Percentiles rank a stretch among this genome's conserved stretches.
Evolutionary conservation across 2,888 invertebrate genomes (phyloP).

Genomic region (Drosophila gaucha): DNA sequence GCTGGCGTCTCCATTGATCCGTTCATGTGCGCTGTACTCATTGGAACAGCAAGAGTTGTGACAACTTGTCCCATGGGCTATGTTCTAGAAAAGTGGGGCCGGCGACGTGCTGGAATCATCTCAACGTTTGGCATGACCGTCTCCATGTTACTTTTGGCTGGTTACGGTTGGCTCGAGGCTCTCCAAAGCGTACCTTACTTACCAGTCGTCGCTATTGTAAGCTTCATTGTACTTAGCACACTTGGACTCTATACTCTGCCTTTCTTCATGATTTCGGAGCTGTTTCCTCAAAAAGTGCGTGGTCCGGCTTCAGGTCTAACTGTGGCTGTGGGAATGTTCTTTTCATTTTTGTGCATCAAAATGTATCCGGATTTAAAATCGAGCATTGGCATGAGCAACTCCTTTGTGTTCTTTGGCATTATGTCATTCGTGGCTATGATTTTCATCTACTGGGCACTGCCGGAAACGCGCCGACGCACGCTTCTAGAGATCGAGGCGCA

Average conservation of each 20-base stretch:
- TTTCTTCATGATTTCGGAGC: constrained; percentile 91
- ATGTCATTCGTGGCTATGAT: constrained; percentile 87
- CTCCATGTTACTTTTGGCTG: constrained; percentile 87
- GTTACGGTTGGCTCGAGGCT: constrained; percentile 83
- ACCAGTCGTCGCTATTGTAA: constrained; percentile 77
- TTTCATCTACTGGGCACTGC: constrained; percentile 87
- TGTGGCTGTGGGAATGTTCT: constrained; percentile 87
- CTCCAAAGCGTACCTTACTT: constrained; percentile 73
- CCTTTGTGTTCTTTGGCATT: constrained; percentile 88
- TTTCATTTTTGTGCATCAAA: constrained; percentile 89
- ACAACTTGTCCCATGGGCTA: constrained; percentile 88
- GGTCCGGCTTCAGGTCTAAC: constrained; percentile 89
- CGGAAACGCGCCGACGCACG: constrained; percentile 89
- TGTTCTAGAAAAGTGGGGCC: constrained; percentile 87
- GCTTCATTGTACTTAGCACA: constrained; percentile 85
- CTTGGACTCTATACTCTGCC: constrained; percentile 87
- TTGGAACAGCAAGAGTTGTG: constrained; percentile 88
- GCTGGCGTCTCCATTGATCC: constrained; percentile 88
- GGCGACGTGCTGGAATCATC: constrained; percentile 88
- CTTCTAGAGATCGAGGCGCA: constrained; percentile 88
- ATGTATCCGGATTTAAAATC: constrained; percentile 87
- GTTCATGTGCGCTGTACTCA: constrained; percentile 88
- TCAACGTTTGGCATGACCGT: constrained; percentile 88
- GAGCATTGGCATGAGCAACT: constrained; percentile 86
- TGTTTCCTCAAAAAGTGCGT: constrained; percentile 88